Evolutionary conservation across 1,140 invertebrate species (phyloP).

Genomic region (Megalonaias nervosa): DNA sequence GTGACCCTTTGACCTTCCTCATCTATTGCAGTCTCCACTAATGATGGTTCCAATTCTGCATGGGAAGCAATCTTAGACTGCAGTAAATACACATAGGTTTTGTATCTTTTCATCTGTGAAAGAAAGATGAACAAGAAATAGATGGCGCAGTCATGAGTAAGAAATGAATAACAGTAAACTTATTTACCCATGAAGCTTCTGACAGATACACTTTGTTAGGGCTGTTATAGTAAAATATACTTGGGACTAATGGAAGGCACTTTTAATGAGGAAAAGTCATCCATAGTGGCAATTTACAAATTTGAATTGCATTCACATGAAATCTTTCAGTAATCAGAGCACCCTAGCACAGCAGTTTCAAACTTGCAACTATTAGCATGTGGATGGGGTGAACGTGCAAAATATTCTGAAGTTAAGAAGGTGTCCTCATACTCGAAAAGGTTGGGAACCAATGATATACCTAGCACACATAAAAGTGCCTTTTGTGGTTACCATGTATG

Average conservation of each 20-base stretch:
- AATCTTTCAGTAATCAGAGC: too few relatives aligned
- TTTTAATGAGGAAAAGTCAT: not conserved
- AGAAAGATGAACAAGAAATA: conserved; percentile 15
- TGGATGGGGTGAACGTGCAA: too few relatives aligned
- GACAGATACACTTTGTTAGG: not conserved
- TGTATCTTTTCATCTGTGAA: conserved; percentile 87
- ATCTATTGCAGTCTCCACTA: conserved; percentile 81
- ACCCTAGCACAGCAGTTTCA: too few relatives aligned
- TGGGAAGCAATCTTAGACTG: conserved; percentile 81
- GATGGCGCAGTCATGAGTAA: not conserved
- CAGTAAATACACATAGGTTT: conserved; percentile 87
- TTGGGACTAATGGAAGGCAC: not conserved
- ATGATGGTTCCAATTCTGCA: conserved; percentile 77
- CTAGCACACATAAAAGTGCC: too few relatives aligned
- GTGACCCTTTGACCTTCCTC: conserved; percentile 73
- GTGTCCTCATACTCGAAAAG: too few relatives aligned
- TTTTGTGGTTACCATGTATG: too few relatives aligned
- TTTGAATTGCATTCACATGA: too few relatives aligned
- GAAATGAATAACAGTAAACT: not conserved
- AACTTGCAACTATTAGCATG: too few relatives aligned
- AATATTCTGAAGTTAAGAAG: too few relatives aligned
- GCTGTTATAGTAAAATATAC: too few relatives aligned
- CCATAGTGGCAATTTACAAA: not conserved
- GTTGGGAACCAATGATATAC: too few relatives aligned
- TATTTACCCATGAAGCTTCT: not conserved